phyloP scores from a whole-genome alignment of 2,797 vertebrate genomes.

The Sparidentex hasta region DNA sequence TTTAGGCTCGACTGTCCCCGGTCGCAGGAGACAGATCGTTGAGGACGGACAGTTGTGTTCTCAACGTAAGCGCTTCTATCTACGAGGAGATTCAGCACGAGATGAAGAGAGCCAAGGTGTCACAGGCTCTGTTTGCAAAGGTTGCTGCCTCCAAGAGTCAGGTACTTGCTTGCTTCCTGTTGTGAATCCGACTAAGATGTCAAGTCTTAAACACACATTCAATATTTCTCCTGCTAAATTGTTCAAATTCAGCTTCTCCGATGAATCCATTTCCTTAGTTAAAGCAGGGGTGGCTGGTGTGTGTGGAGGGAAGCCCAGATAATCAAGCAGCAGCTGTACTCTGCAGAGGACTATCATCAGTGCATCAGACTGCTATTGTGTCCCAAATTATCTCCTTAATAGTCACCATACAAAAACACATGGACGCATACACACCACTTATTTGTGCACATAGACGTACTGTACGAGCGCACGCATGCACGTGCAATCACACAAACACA shows the following conservation, averaged over 20 bases:
- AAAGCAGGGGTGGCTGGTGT: conserved; percentile 46
- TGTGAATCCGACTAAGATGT: conserved; percentile 17
- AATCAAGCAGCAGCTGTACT: conserved; percentile 82
- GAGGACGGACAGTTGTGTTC: conserved; percentile 91
- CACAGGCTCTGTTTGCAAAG: conserved; percentile 96
- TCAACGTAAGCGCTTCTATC: conserved; percentile 93
- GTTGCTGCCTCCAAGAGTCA: conserved; percentile 97
- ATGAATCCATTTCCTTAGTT: conserved; percentile 56
- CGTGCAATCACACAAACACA: conserved; percentile 29
- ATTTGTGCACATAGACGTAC: conserved; percentile 51
- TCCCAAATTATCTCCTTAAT: conserved; percentile 81
- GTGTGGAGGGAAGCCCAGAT: conserved; percentile 72
- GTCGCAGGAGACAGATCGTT: conserved; percentile 89
- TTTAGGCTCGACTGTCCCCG: conserved; percentile 92
- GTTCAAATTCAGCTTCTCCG: conserved; percentile 52
- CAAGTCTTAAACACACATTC: conserved; percentile 25
- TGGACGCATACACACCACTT: conserved; percentile 47
- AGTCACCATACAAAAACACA: conserved; percentile 62
- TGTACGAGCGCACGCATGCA: conserved; percentile 28
- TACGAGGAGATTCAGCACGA: conserved; percentile 97
- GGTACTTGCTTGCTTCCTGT: conserved; percentile 78
- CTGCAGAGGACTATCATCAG: conserved; percentile 80
- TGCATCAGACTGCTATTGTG: conserved; percentile 80
- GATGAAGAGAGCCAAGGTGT: conserved; percentile 98
- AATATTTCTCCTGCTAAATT: conserved; percentile 23